phyloP scores from a whole-genome alignment of 2,797 vertebrate genomes.

The Schizothorax lantsangensis region DNA sequence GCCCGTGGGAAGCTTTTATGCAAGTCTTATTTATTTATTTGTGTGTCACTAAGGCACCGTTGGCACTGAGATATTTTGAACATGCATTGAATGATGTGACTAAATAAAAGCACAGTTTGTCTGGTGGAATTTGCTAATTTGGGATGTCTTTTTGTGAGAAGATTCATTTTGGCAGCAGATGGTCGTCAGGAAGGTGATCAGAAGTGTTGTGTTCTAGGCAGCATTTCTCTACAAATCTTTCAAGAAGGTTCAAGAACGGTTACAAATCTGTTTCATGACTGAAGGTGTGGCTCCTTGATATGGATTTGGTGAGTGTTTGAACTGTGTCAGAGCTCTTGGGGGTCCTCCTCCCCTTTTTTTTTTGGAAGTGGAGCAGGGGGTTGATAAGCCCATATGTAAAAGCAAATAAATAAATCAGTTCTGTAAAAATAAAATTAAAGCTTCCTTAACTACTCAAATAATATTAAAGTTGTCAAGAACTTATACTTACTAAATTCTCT shows the following conservation, averaged over 20 bases:
- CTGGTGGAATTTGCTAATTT: slow-evolving; percentile 12
- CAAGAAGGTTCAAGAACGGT: not conserved
- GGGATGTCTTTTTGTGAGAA: slow-evolving; percentile 14
- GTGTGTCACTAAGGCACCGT: slow-evolving; percentile 4
- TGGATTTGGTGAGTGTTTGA: slow-evolving; percentile 2
- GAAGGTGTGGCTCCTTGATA: not conserved
- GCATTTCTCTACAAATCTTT: not conserved
- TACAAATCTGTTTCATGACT: not conserved
- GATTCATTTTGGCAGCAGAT: not conserved
- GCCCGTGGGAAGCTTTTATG: slow-evolving; percentile 4
- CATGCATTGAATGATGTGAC: not conserved
- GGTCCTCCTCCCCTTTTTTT: not conserved
- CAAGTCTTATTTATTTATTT: slow-evolving; percentile 26
- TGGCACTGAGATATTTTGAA: slow-evolving; percentile 12
- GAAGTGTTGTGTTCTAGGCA: not conserved
- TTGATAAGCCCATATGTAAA: not conserved
- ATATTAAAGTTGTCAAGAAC: not conserved
- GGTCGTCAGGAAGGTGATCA: not conserved
- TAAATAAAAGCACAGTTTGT: slow-evolving; percentile 17
- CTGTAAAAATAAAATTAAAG: not conserved
- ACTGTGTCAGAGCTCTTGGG: not conserved
- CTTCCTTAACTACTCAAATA: not conserved
- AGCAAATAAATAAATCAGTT: not conserved
- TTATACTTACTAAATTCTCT: not conserved
- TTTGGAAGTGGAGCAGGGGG: not conserved